These are phyloP conservation scores for Didymodactylos carnosus DNA, from an alignment of 2,888 invertebrate species.

Conservation along the genomic window DNA sequence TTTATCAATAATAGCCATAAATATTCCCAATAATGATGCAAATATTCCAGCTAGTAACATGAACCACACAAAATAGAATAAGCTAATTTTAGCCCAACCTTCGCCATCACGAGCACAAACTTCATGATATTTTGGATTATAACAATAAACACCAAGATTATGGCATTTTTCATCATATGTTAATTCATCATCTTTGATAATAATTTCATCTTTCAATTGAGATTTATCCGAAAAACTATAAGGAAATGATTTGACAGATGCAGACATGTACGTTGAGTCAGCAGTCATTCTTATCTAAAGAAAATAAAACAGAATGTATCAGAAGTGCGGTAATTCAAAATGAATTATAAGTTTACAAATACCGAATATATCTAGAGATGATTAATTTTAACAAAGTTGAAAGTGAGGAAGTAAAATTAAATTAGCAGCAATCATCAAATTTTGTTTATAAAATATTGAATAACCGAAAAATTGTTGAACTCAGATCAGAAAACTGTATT, in stretches of 20 bases:
- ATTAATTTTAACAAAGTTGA: too few species aligned
- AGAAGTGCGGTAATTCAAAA: too few species aligned
- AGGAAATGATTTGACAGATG: not conserved
- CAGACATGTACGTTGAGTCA: not conserved
- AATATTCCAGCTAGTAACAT: slow-evolving; percentile 9
- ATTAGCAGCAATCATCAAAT: too few species aligned
- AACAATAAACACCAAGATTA: not conserved
- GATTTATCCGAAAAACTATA: slow-evolving; percentile 2
- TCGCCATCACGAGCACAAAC: slow-evolving; percentile 12
- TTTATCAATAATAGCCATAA: slow-evolving; percentile 15
- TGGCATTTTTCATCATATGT: slow-evolving; percentile 1
- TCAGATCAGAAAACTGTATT: too few species aligned
- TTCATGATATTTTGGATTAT: slow-evolving; percentile 9
- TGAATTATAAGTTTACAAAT: too few species aligned
- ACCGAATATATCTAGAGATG: too few species aligned
- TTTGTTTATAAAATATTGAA: too few species aligned
- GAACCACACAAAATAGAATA: slow-evolving; percentile 6
- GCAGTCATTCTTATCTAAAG: too few species aligned
- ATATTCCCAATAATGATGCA: slow-evolving; percentile 8
- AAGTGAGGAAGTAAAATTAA: too few species aligned
- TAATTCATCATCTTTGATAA: slow-evolving; percentile 9
- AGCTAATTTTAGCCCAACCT: slow-evolving; percentile 1
- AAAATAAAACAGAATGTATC: too few species aligned
- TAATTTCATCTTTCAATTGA: slow-evolving; percentile 4
- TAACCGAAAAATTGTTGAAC: too few species aligned